Evolutionary conservation across 2,797 vertebrate genomes (phyloP), one percentile per base, ranked within the genome.

Genomic region (Steatocranus sp.): DNA sequence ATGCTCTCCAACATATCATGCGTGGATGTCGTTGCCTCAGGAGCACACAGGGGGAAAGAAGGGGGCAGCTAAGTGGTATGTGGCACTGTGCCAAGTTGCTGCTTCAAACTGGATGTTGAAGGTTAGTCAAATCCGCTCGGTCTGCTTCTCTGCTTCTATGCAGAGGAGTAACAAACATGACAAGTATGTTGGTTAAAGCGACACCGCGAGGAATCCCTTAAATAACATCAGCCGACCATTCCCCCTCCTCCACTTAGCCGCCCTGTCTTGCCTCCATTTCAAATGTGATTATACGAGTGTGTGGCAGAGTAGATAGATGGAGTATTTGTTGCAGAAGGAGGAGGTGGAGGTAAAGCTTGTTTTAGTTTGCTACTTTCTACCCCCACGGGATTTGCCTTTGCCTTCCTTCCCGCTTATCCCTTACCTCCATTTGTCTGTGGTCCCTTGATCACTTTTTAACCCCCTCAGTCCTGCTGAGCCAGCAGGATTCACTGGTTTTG

Each of bases 381-480:
- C 20, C 12, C 25, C 54, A 1, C n/a, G 58, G 81, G 90, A 86
- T 92, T 90, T 84, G 89, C 83, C 83, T 83, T 86, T 80, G 82
- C 84, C 61, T 81, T 85, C 81, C 80, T 56, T 85, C 86, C 53
- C 78, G 82, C 83, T 74, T 34, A 38, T 75, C 82, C 73, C 32
- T 38, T 20, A n/a, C 76, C 74, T 82, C 75, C 41, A 56, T 86
- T 80, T 77, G 82, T 86, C 70, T 50, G 18, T 90, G 56, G n/a
- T 80, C 27, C 66, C 63, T 68, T 78, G 85, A 87, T 91, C 86
- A 79, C 85, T 88, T 43, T 41, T 46, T 76, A 66, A 70, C 27
- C 75, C 87, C 61, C 41, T 79, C 43, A 38, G n/a, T 75, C 81
- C 73, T 87, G 91, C 93, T 94, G 94, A 94, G 89, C 76, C 89